Evolutionary conservation across 2,888 invertebrate genomes (phyloP).

Genomic region (Hyalella azteca): DNA sequence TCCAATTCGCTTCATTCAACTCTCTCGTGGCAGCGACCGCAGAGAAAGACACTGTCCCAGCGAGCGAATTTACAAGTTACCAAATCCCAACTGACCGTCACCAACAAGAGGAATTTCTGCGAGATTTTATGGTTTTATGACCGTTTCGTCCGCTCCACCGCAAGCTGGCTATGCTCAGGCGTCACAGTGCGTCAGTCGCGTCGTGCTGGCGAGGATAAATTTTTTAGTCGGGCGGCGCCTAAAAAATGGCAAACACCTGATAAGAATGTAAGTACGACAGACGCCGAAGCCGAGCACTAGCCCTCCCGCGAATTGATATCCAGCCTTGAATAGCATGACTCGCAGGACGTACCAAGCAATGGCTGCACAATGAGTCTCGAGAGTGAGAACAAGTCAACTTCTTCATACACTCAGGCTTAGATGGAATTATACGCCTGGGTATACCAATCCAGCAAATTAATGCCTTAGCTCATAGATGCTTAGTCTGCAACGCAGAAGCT

Average conservation of each 20-base stretch:
- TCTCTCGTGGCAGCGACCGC: neutral
- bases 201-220: neutral
- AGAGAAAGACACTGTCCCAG: neutral
- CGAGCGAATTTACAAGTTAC: slow-evolving; percentile 29
- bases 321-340: slow-evolving; percentile 27
- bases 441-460: too few relatives aligned
- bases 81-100: slow-evolving; percentile 8
- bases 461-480: too few relatives aligned
- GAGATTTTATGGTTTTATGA: slow-evolving; percentile 30
- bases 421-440: too few relatives aligned
- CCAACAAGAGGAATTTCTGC: slow-evolving; percentile 17
- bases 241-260: slow-evolving; percentile 13
- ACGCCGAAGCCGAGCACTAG: neutral
- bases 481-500: too few relatives aligned
- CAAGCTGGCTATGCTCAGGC: neutral
- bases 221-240: neutral
- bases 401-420: neutral
- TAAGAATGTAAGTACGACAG: slow-evolving; percentile 10
- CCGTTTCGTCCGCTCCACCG: too few relatives aligned
- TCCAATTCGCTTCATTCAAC: neutral
- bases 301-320: slow-evolving; percentile 16
- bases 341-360: neutral
- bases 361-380: too few relatives aligned
- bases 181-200: neutral
- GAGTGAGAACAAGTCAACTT: neutral